These are phyloP conservation scores for Alces alces DNA, from an alignment of 2,113 vertebrate genomes.

Conservation along the genomic window DNA sequence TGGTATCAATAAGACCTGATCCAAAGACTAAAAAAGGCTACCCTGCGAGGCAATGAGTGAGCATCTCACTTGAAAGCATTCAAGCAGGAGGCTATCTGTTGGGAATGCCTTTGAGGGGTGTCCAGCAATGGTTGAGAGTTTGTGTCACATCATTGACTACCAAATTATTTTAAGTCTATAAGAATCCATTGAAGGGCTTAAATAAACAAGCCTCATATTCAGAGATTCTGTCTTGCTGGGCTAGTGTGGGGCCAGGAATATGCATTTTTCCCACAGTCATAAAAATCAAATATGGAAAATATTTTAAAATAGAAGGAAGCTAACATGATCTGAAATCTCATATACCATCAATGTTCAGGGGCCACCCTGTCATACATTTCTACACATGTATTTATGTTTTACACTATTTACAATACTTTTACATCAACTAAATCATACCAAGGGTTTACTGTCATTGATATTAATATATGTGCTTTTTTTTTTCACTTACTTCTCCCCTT, in stretches of 20 bases:
- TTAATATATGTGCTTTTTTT: not conserved
- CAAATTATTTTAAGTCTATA: not conserved
- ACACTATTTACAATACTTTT: not conserved
- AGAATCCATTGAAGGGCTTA: not conserved
- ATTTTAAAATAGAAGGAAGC: not conserved
- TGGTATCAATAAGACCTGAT: not conserved
- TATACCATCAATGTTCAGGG: not conserved
- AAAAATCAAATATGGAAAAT: not conserved
- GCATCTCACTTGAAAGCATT: not conserved
- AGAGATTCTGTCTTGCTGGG: not conserved
- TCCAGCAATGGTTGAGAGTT: not conserved
- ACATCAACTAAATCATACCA: not conserved
- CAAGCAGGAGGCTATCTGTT: not conserved
- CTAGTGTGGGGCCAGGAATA: not conserved
- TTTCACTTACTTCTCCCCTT: not conserved
- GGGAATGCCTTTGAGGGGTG: not conserved
- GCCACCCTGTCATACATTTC: not conserved
- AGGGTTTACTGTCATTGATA: not conserved
- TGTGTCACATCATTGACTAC: not conserved
- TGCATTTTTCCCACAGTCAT: not conserved
- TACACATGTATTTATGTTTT: not conserved
- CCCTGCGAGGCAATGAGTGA: not conserved
- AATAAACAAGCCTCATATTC: not conserved
- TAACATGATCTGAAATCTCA: not conserved
- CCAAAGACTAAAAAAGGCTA: not conserved